Percentiles rank a stretch among this genome's conserved stretches.
Evolutionary conservation across 2,113 vertebrate species (phyloP).

Genomic region (Ptyas mucosa): DNA sequence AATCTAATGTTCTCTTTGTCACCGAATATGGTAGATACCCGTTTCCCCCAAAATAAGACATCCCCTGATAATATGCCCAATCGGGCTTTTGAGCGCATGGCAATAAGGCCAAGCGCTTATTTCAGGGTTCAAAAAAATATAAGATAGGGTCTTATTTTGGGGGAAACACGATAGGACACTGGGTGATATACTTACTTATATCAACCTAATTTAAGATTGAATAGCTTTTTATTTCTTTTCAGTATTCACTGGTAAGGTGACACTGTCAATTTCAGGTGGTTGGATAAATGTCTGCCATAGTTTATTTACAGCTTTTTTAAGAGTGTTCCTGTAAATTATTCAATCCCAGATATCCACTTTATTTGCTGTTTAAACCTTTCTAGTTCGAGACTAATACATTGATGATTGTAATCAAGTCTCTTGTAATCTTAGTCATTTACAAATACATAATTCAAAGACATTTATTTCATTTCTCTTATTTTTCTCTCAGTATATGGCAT

Average conservation of each 20-base stretch:
- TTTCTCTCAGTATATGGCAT: background rate
- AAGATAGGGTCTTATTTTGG: too few species aligned
- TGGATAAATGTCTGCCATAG: background rate
- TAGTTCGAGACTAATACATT: background rate
- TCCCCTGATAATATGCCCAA: too few species aligned
- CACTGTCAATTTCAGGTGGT: background rate
- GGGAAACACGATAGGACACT: background rate
- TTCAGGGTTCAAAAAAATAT: too few species aligned
- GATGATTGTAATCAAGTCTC: background rate
- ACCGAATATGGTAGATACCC: background rate
- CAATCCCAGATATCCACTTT: background rate
- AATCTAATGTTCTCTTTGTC: background rate
- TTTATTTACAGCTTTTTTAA: background rate
- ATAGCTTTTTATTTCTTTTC: background rate
- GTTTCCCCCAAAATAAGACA: too few species aligned
- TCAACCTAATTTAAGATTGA: background rate
- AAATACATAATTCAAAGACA: background rate
- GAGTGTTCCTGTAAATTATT: background rate
- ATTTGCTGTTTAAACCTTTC: background rate
- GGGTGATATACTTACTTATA: background rate
- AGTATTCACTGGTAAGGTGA: background rate
- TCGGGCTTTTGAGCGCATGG: too few species aligned
- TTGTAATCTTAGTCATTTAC: background rate
- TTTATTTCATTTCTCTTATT: background rate
- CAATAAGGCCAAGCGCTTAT: too few species aligned